Base-by-base conservation (phyloP, 2,797 vertebrate species). In the Gymnothorax reevesii region DNA sequence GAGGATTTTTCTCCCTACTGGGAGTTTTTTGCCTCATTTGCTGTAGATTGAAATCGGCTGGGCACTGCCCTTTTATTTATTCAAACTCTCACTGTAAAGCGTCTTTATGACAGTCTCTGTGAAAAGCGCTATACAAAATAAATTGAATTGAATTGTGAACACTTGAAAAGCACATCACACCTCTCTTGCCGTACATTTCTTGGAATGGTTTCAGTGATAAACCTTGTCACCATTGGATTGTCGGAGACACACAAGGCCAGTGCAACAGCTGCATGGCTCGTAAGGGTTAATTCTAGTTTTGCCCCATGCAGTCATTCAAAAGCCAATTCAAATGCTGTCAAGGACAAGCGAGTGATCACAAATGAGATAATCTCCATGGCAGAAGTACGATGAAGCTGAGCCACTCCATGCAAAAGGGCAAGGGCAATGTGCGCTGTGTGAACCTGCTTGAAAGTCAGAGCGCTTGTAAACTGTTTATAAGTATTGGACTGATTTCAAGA, bases 401-500 rank as follows among this genome's bases (percentile, higher is more conserved):
- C 77, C 77, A 10, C 20, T 80, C 75, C 77, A 80, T 80, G n/a
- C 52, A 42, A 42, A 80, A 52, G 52, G 22, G 22, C 17, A 52
- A 52, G 52, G 77, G 6, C 2, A 12, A 17, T 20, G 10, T 54
- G 75, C n/a, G n/a, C n/a, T 55, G 77, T 7, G 55, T 8, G 54
- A 55, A n/a, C 7, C 55, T 20, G 52, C 49, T 55, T 54, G 77
- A 55, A 80, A 55, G 77, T 10, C 52, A 27, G 10, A 42, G 25
- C 3, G 82, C 27, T 83, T 73, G 86, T 25, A 86, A 59, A 54
- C 86, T 83, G 80, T 71, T 59, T 73, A 60, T 66, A 80, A 27
- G 66, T 59, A 86, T 3, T 82, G 60, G 85, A 83, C 75, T 55
- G 66, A 86, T 83, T 86, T 71, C 10, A 86, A n/a, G 64, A 33